phyloP scores from a whole-genome alignment of 2,888 invertebrate genomes.

The Pheosia tremula region DNA sequence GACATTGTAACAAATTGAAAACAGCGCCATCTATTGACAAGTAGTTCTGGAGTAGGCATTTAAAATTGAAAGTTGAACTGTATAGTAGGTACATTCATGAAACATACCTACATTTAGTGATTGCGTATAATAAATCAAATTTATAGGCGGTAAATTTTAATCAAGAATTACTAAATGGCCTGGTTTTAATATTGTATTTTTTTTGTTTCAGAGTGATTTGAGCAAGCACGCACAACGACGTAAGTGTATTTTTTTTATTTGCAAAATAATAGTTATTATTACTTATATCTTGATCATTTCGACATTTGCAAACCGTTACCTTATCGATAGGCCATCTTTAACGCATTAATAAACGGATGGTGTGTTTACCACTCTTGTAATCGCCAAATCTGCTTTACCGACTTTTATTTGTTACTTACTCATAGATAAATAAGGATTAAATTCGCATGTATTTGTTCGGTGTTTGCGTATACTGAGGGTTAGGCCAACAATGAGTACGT shows the following conservation, averaged over 20 bases:
- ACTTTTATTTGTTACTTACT: conserved; percentile 14
- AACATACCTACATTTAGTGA: no score
- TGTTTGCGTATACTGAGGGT: not conserved
- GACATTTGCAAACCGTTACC: conserved; percentile 45
- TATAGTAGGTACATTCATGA: no score
- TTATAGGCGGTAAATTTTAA: not conserved
- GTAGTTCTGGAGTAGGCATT: conserved; percentile 18
- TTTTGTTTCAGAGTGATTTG: conserved; percentile 19
- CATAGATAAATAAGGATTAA: not conserved
- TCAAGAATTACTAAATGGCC: not conserved
- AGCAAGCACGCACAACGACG: conserved; percentile 23
- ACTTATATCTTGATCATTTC: conserved; percentile 36
- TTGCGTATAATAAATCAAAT: not conserved
- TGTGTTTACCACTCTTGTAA: conserved; percentile 46
- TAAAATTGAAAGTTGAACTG: no score
- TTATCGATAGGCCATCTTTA: conserved; percentile 66
- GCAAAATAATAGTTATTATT: conserved; percentile 17
- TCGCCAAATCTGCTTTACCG: conserved; percentile 27
- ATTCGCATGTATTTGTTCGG: not conserved
- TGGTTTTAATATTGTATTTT: not conserved
- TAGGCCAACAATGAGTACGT: conserved; percentile 7
- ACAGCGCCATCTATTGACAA: conserved; percentile 55
- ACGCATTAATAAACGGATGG: conserved; percentile 51
- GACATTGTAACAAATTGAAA: conserved; percentile 29
- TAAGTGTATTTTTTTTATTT: conserved; percentile 38